Conservation (phyloP, 1,140 invertebrate genomes). For the Prorops nasuta region DNA sequence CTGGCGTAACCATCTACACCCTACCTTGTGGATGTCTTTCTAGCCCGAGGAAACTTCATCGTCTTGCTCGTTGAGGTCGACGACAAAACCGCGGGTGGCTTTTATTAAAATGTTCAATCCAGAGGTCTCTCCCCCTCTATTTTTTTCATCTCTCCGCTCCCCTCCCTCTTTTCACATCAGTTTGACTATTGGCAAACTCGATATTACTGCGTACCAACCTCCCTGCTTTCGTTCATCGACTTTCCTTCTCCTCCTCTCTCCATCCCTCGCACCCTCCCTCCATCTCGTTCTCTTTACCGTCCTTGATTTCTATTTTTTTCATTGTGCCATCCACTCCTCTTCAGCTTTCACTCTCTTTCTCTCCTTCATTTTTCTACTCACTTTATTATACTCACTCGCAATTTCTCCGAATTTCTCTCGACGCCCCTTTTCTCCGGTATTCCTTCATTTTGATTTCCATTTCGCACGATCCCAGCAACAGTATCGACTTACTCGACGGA, state of each 20-base stretch:
- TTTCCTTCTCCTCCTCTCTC: not conserved
- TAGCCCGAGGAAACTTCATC: constrained; percentile 22
- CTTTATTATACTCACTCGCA: not conserved
- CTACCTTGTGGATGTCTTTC: constrained; percentile 8
- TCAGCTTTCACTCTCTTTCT: not conserved
- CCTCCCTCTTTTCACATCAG: constrained; percentile 27
- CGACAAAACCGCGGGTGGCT: constrained; percentile 40
- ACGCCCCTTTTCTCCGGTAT: not conserved
- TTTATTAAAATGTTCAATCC: constrained; percentile 46
- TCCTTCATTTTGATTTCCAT: constrained; percentile 17
- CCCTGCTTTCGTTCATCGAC: not conserved
- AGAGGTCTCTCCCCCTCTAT: constrained; percentile 1
- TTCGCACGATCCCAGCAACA: constrained; percentile 12
- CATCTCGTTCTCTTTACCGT: not conserved
- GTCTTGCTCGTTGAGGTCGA: constrained; percentile 5
- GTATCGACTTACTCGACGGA: constrained; percentile 22
- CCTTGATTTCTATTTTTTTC: not conserved
- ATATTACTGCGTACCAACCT: constrained; percentile 19
- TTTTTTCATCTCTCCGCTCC: no score
- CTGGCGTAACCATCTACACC: not conserved
- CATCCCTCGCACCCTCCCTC: not conserved
- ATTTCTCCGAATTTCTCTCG: not conserved
- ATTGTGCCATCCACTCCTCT: not conserved
- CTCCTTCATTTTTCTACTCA: not conserved
- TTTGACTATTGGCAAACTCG: constrained; percentile 20